A percentile compares a stretch with the other conserved stretches of the same genome.
Conservation (phyloP, 2,113 vertebrate genomes). For the Marcusenius ussheri region DNA sequence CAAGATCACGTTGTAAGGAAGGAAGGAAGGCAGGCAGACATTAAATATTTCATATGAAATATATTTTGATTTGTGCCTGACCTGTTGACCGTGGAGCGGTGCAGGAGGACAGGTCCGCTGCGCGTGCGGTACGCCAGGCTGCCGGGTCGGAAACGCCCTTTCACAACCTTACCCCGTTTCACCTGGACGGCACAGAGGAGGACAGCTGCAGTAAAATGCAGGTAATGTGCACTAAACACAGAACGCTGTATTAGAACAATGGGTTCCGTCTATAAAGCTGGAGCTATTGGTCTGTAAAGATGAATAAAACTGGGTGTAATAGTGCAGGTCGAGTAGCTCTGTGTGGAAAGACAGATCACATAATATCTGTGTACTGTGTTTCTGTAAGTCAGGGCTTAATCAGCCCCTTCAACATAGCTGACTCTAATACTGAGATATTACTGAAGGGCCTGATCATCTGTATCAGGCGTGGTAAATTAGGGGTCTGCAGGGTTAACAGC, state of each 20-base stretch:
- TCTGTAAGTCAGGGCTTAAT: background rate
- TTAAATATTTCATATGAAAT: background rate
- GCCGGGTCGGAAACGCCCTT: constrained; percentile 85
- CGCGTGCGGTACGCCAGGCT: constrained; percentile 64
- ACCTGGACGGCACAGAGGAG: constrained; percentile 56
- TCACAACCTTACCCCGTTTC: constrained; percentile 77
- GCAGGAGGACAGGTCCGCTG: constrained; percentile 77
- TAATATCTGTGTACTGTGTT: background rate
- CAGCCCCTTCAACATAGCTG: no score
- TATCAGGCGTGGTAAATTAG: no score
- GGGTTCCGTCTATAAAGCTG: background rate
- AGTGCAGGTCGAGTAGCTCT: background rate
- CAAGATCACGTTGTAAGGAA: no score
- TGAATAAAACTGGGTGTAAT: background rate
- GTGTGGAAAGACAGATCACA: background rate
- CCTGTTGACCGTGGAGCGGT: constrained; percentile 93
- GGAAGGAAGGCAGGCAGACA: no score
- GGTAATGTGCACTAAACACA: background rate
- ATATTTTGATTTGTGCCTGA: constrained; percentile 28
- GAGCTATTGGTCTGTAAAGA: background rate
- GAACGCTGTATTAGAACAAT: background rate
- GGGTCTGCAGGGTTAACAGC: background rate
- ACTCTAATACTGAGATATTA: no score
- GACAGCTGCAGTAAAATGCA: background rate
- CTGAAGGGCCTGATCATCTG: no score